Base-by-base conservation (phyloP, 1,140 invertebrate species). In the Gonatopus flavifemur region DNA sequence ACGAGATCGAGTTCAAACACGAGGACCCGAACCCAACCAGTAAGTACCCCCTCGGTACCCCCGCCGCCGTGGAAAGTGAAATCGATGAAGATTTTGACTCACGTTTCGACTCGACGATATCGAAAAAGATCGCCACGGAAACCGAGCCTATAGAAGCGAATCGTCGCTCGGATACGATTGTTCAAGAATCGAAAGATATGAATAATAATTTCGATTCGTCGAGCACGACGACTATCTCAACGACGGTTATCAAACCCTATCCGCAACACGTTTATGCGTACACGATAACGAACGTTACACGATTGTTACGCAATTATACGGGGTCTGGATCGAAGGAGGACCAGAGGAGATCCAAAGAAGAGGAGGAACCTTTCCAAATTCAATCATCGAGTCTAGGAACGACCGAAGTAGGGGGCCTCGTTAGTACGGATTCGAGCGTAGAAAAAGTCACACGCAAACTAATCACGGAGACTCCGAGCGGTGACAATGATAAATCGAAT, bases 231-330 rank as follows among this genome's bases (percentile, higher is more conserved):
- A 47, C 47, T 3, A 8, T 40, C 9, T 46, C 19, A 24, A 52
- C 52, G 18, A 46, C 46, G 36, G 21, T n/a, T 49, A 37, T 36
- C 42, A 51, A 52, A 16, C 45, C 49, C 15, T 57, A 53, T 30
- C 54, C 70, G 48, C 72, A 72, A 63, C 71, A 76, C 68, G 69
- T 70, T 62, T 74, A 76, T 64, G 66, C 72, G 51, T 76, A 76
- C 63, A 74, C 70, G 65, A 74, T 76, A 69, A 76, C 72, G 43
- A 74, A 76, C 57, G 68, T 76, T 65, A 76, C 73, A 62, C 65
- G 73, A 59, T 62, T 73, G 53, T 73, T 76, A 64, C 72, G 73
- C 62, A 76, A 76, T 65, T 74, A 76, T 59, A 73, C 70, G 61
- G 73, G 70, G 67, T 68, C 69, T 67, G 66, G 68, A 67, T 51